These are phyloP conservation scores for Formicarius rufipectus DNA, from an alignment of 2,113 vertebrate species.

Conservation along the genomic window DNA sequence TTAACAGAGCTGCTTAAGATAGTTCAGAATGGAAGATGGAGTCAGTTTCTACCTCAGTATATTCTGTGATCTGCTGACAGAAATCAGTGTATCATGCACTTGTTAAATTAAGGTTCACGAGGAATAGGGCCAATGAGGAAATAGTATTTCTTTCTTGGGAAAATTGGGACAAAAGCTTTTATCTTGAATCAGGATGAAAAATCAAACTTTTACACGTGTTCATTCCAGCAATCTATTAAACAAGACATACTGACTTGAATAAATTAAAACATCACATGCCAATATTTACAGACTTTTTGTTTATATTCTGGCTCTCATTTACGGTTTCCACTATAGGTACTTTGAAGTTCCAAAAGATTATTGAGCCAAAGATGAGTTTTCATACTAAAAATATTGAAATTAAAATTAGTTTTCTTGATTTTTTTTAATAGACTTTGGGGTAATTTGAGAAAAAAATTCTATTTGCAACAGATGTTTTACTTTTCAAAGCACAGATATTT, in stretches of 20 bases:
- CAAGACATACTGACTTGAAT: background rate
- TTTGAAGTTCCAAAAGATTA: background rate
- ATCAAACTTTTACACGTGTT: background rate
- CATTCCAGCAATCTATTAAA: background rate
- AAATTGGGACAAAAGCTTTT: background rate
- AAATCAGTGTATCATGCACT: background rate
- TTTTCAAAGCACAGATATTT: conserved; percentile 1
- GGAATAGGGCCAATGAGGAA: background rate
- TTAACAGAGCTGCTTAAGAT: conserved; percentile 40
- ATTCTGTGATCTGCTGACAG: conserved; percentile 30
- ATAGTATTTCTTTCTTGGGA: background rate
- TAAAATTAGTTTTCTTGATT: background rate
- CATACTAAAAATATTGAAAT: background rate
- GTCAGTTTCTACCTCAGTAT: background rate
- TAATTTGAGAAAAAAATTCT: background rate
- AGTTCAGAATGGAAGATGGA: conserved; percentile 14
- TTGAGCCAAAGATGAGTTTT: background rate
- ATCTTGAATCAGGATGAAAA: background rate
- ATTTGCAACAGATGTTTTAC: background rate
- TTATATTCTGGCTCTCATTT: background rate
- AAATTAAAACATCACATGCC: background rate
- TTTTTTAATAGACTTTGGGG: background rate
- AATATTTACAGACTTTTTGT: background rate
- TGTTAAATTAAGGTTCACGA: background rate
- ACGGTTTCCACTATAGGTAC: background rate